Evolutionary conservation across 2,888 invertebrate species (phyloP), one percentile per base, ranked within the genome.

Genomic region (Brachyptera risi): DNA sequence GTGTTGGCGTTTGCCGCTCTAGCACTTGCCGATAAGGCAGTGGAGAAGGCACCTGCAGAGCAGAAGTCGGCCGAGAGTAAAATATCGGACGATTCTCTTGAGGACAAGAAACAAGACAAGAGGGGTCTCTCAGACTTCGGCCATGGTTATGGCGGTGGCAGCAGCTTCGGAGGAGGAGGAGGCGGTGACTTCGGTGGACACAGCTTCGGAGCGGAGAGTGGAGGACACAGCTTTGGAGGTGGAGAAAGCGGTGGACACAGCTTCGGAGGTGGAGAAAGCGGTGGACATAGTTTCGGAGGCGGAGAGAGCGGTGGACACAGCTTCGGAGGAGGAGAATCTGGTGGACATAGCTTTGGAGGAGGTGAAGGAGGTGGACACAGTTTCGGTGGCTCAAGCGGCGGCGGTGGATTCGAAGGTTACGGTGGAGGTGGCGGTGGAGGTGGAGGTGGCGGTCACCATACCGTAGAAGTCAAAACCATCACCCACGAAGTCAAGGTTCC

Each of bases 401-500:
- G 42, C 23, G 35, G 38, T 2, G 37, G 37, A 19, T 4, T 4
- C 23, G 35, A 19, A 3, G 23, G 40, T 21, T 15, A 23, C 13
- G 27, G 38, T 15, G 38, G 40, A 3, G 57, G 57, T 11, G 56
- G 35, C 9, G 49, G 37, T 23, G 13, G 7, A 13, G 13, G 9
- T 15, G 35, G 51, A 17, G 50, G 51, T 23, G 7, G 26, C 59
- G 19, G 26, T 24, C 51, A 64, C 21, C 58, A 59, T 15, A 27
- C 60, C 11, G 56, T 51, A 21, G 56, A 63, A 27, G 61, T 63
- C 7, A 63, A 63, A 37, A 63, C 63, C 64, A 81, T 87, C 59
- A 87, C 87, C 69, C 85, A 85, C 69, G 85, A 83, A 67, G 84
- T 88, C 11, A 88, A 88, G 2, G 86, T 85, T 74, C 84, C 86